Conservation (phyloP, 2,113 vertebrate species). For the Halcyon senegalensis region DNA sequence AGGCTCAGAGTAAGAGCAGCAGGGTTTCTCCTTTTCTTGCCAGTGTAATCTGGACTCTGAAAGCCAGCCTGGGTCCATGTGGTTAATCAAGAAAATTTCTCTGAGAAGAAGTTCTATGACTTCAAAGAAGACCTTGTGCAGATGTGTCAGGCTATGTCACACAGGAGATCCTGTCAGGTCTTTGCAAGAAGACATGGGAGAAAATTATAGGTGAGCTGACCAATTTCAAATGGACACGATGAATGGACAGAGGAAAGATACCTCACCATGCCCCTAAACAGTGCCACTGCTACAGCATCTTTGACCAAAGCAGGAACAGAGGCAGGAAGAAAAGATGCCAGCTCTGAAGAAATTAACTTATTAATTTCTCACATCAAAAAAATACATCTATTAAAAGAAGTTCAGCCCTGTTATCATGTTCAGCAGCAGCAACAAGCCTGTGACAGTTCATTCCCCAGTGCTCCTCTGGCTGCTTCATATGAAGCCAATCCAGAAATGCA, state of each 20-base stretch:
- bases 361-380: not conserved
- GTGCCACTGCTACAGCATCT: accelerated
- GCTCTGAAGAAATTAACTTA: not conserved
- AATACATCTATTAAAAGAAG: accelerated
- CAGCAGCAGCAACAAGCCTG: not conserved
- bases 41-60: not conserved
- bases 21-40: not conserved
- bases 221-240: accelerated
- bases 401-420: not conserved
- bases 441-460: not conserved
- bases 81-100: not conserved
- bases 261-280: not conserved
- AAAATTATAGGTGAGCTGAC: not conserved
- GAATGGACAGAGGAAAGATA: not conserved
- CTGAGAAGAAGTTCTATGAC: not conserved
- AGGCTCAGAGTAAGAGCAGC: not conserved
- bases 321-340: not conserved
- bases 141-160: not conserved
- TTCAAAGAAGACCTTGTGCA: not conserved
- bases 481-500: not conserved
- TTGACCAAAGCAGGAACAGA: not conserved
- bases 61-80: not conserved
- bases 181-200: not conserved
- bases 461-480: not conserved
- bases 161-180: not conserved